These are phyloP conservation scores for Sinocyclocheilus grahami DNA, from an alignment of 2,113 vertebrate genomes.

Conservation along the genomic window DNA sequence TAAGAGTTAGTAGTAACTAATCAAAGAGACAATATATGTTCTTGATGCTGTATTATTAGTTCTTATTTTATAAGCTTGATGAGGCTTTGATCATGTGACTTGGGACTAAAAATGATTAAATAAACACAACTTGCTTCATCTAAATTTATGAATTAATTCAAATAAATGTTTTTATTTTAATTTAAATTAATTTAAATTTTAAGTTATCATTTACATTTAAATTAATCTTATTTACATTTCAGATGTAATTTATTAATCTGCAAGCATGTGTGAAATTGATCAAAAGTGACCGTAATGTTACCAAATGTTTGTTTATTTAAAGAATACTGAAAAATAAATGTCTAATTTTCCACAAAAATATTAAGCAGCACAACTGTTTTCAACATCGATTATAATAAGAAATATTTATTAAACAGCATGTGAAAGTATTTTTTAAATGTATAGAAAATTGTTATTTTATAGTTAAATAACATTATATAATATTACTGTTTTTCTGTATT, in stretches of 20 bases:
- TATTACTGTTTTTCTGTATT: neutral
- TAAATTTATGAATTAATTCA: neutral
- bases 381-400: neutral
- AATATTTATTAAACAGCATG: neutral
- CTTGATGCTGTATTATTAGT: neutral
- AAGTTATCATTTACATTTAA: no score
- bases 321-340: neutral
- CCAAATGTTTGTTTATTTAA: neutral
- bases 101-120: neutral
- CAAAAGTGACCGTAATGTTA: neutral
- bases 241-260: neutral
- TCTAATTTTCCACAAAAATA: neutral
- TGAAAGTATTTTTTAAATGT: neutral
- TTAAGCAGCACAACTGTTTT: neutral
- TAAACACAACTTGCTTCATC: neutral
- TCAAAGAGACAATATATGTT: neutral
- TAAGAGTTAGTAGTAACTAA: neutral
- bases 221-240: no score
- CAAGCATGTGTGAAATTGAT: neutral
- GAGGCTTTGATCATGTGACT: neutral
- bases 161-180: neutral
- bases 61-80: neutral
- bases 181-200: no score
- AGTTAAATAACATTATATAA: neutral
- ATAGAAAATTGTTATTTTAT: neutral